Evolutionary conservation across 1,140 invertebrate species (phyloP), one percentile per base, ranked within the genome.

Genomic region (Phocides pigmalion): DNA sequence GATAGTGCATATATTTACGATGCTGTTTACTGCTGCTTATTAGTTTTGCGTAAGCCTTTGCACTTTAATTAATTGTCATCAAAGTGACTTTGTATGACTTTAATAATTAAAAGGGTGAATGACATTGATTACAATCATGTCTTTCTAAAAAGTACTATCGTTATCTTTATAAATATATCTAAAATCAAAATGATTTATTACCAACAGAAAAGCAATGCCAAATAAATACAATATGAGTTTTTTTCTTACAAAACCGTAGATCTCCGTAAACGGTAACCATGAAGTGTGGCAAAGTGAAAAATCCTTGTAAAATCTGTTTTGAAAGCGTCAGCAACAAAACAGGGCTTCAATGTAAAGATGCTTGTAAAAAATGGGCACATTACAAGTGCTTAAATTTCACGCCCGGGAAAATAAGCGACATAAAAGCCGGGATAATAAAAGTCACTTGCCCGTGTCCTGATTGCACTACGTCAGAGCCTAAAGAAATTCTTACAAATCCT

Each of bases 281-380:
- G 70, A 76, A 72, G 59, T 79, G 76, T 56, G 35, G 35, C 2
- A 86, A 76, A 75, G 72, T 79, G 19, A 84, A 84, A 68, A 88
- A 87, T 49, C 76, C 81, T 17, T 89, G 87, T 46, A 86, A 82
- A 62, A 80, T 86, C 14, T 89, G 87, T 62, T 72, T 73, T 4
- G 15, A 76, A 15, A 14, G 47, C 4, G 84, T 85, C 5, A 73
- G 41, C 17, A 74, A 73, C 14, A 84, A 80, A 54, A 86, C 59
- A 19, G 87, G 84, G 0, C 15, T 88, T 11, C 81, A 84, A 56
- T 89, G 87, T 59, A 67, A 82, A 61, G 87, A 85, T 4, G 84
- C 81, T 12, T 89, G 87, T 51, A 67, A 77, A 58, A 87, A 74
- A 66, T 89, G 87, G 87, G 80, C 72, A 1, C 85, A 89, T 58